phyloP scores from a whole-genome alignment of 1,140 invertebrate species.

The Stratiolaelaps scimitus region DNA sequence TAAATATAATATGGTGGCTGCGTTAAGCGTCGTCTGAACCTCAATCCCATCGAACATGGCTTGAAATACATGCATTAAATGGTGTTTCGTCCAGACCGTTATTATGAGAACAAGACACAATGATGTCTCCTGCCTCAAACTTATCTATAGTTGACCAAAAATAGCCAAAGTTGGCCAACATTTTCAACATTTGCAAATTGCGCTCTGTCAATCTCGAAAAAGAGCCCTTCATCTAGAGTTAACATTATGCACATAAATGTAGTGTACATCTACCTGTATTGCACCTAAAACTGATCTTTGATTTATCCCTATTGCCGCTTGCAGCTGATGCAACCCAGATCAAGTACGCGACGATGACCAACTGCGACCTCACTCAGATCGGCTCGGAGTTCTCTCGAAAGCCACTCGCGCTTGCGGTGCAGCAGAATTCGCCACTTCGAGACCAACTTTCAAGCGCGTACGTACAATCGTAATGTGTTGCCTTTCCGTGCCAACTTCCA shows the following conservation, averaged over 20 bases:
- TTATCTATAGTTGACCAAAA: no score
- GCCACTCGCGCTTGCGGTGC: slow-evolving; percentile 88
- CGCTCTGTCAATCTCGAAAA: no score
- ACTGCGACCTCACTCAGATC: slow-evolving; percentile 73
- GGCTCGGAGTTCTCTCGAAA: slow-evolving; percentile 94
- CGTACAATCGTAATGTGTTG: no score
- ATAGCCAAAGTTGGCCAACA: no score
- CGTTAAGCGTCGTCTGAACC: background rate
- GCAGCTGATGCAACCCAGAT: slow-evolving; percentile 80
- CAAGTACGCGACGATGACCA: slow-evolving; percentile 66
- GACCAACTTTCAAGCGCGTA: slow-evolving; percentile 45
- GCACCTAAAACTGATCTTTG: background rate
- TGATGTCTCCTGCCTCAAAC: no score
- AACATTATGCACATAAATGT: slow-evolving; percentile 32
- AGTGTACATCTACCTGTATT: slow-evolving; percentile 25
- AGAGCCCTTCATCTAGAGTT: slow-evolving; percentile 28
- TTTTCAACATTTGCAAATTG: no score
- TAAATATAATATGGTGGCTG: slow-evolving; percentile 36
- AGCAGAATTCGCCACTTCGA: slow-evolving; percentile 75
- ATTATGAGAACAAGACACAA: no score
- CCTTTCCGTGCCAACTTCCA: no score
- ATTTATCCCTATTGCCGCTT: background rate
- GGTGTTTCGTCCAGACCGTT: no score
- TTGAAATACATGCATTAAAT: no score
- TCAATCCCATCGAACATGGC: no score